These are phyloP conservation scores for Athalia rosae DNA, from an alignment of 2,888 invertebrate species.

Conservation along the genomic window DNA sequence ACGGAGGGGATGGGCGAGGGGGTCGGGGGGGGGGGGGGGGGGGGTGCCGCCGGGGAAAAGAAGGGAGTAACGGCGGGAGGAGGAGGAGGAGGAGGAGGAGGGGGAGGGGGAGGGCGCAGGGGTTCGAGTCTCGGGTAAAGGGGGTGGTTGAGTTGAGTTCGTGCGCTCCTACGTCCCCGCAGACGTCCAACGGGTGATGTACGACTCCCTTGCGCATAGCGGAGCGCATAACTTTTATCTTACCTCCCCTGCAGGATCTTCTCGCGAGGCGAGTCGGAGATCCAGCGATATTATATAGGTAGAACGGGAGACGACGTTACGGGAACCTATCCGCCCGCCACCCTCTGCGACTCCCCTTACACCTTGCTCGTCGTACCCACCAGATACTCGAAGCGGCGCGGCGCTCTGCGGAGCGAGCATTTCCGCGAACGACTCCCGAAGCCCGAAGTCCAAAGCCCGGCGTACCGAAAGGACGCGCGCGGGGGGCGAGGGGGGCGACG, in stretches of 20 bases:
- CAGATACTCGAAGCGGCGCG: constrained; percentile 32
- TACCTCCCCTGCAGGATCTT: constrained; percentile 62
- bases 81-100: constrained; percentile 28
- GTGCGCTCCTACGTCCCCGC: constrained; percentile 67
- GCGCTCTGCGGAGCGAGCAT: constrained; percentile 29
- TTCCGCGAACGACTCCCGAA: constrained; percentile 41
- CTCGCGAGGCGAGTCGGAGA: constrained; percentile 55
- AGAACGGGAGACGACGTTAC: constrained; percentile 25
- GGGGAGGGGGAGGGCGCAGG: constrained; percentile 41
- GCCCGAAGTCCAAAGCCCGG: neutral
- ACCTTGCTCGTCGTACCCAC: neutral
- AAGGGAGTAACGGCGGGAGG: constrained; percentile 29
- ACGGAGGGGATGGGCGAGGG: constrained; percentile 52
- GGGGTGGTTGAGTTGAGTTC: constrained; percentile 53
- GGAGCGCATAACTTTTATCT: constrained; percentile 71
- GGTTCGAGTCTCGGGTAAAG: constrained; percentile 27
- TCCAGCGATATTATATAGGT: constrained; percentile 59
- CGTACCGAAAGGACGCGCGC: neutral
- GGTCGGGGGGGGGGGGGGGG: constrained; percentile 26
- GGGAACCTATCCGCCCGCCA: constrained; percentile 23
- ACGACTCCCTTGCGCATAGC: constrained; percentile 73
- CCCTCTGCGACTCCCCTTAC: neutral
- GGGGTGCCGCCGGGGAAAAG: neutral
- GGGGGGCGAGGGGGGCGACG: neutral
- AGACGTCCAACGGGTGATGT: constrained; percentile 72